Base-by-base conservation (phyloP, 2,797 vertebrate genomes). In the Caiman crocodilus region DNA sequence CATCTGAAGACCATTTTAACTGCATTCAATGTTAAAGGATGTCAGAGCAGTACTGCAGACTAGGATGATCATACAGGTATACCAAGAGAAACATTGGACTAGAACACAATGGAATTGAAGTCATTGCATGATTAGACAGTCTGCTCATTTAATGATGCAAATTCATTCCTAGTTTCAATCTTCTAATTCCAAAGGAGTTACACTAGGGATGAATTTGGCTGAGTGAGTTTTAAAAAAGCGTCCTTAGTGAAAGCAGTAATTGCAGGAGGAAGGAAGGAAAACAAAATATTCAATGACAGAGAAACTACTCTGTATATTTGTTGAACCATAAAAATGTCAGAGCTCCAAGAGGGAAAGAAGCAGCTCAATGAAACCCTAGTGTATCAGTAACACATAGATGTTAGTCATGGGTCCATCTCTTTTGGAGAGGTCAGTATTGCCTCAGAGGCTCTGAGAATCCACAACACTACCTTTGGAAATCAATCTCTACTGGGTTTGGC, bases 391-490 rank as follows among this genome's bases (percentile, higher is more conserved):
- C 79, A 88, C 75, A 69, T 7, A 10, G 78, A 77, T 87, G 55
- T 87, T 60, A 82, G 77, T 65, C n/a, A 87, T 57, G 55, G 82
- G 32, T 50, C 60, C n/a, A 32, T 69, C 69, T 90, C 88, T 73
- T 81, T 82, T 64, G 75, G 76, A 82, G 73, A 84, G 76, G 32
- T 87, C 80, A 77, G 73, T 87, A 87, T 88, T 90, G 78, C 80
- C 91, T 71, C 74, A 65, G 50, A 90, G 58, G 63, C 80, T 89
- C 57, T 77, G 84, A 79, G 90, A 94, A 87, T 87, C 76, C 82
- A 90, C 67, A 91, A 74, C 88, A 92, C 94, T 85, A 78, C 75
- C 35, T 83, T 78, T 88, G 85, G 30, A 94, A 71, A 84, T 76
- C 88, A 85, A 73, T 75, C 50, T 56, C 60, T 58, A 26, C 71